Base-by-base conservation (phyloP, 2,888 invertebrate species). In the Brachylomia viminalis region DNA sequence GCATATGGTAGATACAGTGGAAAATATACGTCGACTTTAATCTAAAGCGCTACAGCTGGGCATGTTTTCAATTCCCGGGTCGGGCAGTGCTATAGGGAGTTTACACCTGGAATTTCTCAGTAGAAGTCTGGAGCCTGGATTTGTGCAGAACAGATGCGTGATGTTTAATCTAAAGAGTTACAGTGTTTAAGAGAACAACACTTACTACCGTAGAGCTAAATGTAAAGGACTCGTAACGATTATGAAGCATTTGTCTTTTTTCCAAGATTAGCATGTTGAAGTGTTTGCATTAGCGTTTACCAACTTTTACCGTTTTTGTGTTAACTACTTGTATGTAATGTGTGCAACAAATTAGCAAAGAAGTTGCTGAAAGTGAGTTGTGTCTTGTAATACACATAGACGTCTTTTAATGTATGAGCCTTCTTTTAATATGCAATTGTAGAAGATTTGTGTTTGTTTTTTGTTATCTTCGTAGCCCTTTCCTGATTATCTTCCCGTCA, bases 261-360 rank as follows among this genome's bases (percentile, higher is more conserved):
- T 27, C 13, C 20, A 33, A 80, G 59, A 72, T 80, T 69, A 72
- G 47, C 71, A 62, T 67, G 72, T 68, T 58, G 3, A 52, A 42
- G 38, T 59, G 73, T 83, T 81, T 71, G 58, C 83, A 65, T 77
- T 74, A 81, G 23, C 64, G 61, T 77, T 85, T 73, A 71, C 85
- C 45, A 77, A 85, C 67, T 71, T 73, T 73, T 81, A 67, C 67
- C 30, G 45, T 67, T 49, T 72, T 80, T 71, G 52, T 73, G 67
- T 67, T 67, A 68, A 67, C 42, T 54, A 56, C 56, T 62, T n/a
- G 54, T 62, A 78, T 75, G 30, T 59, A 84, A 47, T 80, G 38
- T 85, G 61, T 68, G 82, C 77, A 75, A 75, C 7, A 49, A 75
- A 80, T 82, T 75, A 75, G 66, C 69, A 33, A 84, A 75, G 45